These are phyloP conservation scores for Trissolcus basalis DNA, from an alignment of 1,140 invertebrate genomes.

Conservation along the genomic window DNA sequence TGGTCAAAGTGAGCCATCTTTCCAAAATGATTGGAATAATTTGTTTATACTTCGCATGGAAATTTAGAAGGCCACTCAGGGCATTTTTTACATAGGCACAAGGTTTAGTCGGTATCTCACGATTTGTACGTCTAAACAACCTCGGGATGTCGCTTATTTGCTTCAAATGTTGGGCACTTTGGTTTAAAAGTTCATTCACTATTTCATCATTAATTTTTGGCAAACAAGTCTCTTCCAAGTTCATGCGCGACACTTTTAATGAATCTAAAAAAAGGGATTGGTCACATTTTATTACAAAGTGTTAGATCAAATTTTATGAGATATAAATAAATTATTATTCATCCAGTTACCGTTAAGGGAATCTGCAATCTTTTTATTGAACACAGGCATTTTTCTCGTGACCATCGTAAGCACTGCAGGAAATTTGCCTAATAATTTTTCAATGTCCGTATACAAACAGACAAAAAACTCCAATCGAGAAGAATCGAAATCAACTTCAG, in stretches of 20 bases:
- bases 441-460: constrained; percentile 74
- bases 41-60: constrained; percentile 77
- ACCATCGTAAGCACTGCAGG: constrained; percentile 73
- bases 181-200: constrained; percentile 77
- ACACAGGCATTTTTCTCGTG: constrained; percentile 69
- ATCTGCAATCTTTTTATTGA: constrained; percentile 54
- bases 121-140: constrained; percentile 93
- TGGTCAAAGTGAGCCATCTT: constrained; percentile 78
- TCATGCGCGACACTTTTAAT: constrained; percentile 74
- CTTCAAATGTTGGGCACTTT: constrained; percentile 79
- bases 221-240: constrained; percentile 73
- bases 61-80: constrained; percentile 80
- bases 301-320: not conserved
- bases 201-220: constrained; percentile 78
- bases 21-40: constrained; percentile 77
- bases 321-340: not conserved
- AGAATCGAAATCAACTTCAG: constrained; percentile 53
- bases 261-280: constrained; percentile 71
- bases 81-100: constrained; percentile 86
- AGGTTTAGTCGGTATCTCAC: constrained; percentile 86
- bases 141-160: constrained; percentile 94
- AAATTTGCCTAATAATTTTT: constrained; percentile 72
- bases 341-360: constrained; percentile 63
- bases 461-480: constrained; percentile 73
- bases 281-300: not conserved